Evolutionary conservation across 2,888 invertebrate species (phyloP).

Genomic region (Automeris io): DNA sequence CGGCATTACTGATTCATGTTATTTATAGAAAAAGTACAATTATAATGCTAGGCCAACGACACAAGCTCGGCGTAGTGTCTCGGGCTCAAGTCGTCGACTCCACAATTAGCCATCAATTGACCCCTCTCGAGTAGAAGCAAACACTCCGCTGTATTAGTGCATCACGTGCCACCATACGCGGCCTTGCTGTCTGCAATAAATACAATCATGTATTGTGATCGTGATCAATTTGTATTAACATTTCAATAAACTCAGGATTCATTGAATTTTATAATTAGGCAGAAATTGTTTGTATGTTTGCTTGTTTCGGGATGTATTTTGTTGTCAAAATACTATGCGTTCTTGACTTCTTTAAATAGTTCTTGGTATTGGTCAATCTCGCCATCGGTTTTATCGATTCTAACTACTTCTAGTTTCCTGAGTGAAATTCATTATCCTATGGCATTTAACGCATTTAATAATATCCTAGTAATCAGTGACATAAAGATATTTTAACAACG

Average conservation of each 20-base stretch:
- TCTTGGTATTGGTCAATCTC: too few species aligned
- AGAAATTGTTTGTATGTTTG: too few species aligned
- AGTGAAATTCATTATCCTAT: too few species aligned
- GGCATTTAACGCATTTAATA: too few species aligned
- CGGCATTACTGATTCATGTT: not conserved
- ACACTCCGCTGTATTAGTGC: conserved; percentile 25
- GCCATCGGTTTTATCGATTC: too few species aligned
- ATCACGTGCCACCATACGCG: conserved; percentile 30
- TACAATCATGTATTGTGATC: conserved; percentile 22
- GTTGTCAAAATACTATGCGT: too few species aligned
- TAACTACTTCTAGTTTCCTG: too few species aligned
- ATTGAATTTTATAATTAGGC: too few species aligned
- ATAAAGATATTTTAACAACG: too few species aligned
- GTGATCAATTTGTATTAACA: conserved; percentile 24
- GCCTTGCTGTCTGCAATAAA: conserved; percentile 24
- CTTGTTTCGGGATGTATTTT: too few species aligned
- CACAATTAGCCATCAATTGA: conserved; percentile 68
- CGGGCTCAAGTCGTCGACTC: conserved; percentile 29
- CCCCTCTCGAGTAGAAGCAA: conserved; percentile 44
- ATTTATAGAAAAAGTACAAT: conserved; percentile 25
- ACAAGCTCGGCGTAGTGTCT: conserved; percentile 21
- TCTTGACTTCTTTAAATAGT: too few species aligned
- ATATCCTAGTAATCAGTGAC: too few species aligned
- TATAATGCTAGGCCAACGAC: conserved; percentile 46
- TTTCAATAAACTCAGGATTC: conserved; percentile 18